Base-by-base conservation (phyloP, 2,113 vertebrate species). In the Columbina picui region DNA sequence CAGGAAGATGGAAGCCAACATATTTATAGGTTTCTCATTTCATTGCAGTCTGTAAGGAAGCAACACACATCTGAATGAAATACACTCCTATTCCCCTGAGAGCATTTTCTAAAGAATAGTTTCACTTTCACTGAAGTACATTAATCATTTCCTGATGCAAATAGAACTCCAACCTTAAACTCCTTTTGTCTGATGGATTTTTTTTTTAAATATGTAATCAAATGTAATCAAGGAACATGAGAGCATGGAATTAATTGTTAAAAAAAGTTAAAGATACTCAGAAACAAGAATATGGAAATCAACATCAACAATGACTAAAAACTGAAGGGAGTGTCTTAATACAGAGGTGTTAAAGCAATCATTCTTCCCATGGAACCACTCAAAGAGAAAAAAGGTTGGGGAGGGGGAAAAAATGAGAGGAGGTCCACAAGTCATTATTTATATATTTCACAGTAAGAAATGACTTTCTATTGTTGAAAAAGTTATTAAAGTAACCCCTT, bases 321-420 rank as follows among this genome's bases (percentile, higher is more conserved):
- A 53, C 18, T 45, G 53, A 84, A 68, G 20, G 9, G 36, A 70
- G 14, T 30, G 9, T 82, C 50, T 74, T 71, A 93, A 76, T 22
- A 79, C 0, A 34, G 23, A 71, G 49, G 4, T 30, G n/a, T 47
- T 64, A 70, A 34, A 91, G 83, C 19, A 64, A 64, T 14, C 7
- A 56, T 4, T 36, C 16, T 13, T 63, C 32, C 29, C 56, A 78
- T 23, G 34, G 8, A 88, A 71, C 20, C 9, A 71, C 14, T 56
- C 32, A 8, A 70, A 63, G 67, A 43, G 13, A 17, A 39, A 56
- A 68, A 63, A 47, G 6, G 18, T 45, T 17, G 8, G 6, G 7
- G 6, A 1, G 14, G 2, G 0, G 5, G 17, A 12, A 20, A 29
- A 13, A 29, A 25, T 26, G 11, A 73, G 4, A 55, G 8, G 23